Conservation (phyloP, 1,140 invertebrate genomes). For the Wasmannia auropunctata region DNA sequence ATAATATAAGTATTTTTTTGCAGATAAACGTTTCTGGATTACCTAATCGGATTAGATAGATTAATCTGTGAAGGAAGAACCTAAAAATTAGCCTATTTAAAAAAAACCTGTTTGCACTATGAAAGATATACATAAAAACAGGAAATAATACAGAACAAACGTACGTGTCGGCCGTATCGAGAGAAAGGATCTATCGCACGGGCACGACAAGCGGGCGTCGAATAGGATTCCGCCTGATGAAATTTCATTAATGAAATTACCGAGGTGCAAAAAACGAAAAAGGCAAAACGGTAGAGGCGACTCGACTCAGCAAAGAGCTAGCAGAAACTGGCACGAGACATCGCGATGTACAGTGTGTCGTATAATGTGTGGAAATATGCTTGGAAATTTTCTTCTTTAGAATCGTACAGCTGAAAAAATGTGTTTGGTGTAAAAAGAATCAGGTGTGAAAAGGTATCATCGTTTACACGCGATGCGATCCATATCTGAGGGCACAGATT, state of each 20-base stretch:
- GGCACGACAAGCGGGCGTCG: background rate
- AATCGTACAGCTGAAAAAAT: background rate
- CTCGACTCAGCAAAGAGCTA: constrained; percentile 52
- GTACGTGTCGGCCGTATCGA: background rate
- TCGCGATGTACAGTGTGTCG: background rate
- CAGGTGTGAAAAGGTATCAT: background rate
- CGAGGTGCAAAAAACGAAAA: constrained; percentile 10
- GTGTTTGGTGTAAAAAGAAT: background rate
- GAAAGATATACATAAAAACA: background rate
- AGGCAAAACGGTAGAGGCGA: constrained; percentile 45
- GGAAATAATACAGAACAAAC: background rate
- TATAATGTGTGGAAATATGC: background rate
- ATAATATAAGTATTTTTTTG: background rate
- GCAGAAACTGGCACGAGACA: background rate
- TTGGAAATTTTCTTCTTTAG: background rate
- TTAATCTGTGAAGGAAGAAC: background rate
- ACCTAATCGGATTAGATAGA: background rate
- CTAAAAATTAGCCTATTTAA: too few relatives aligned
- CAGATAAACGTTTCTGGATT: background rate
- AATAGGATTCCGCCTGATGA: constrained; percentile 36
- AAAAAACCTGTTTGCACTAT: background rate
- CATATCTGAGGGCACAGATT: background rate
- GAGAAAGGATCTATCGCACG: background rate
- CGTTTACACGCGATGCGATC: background rate
- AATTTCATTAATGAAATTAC: constrained; percentile 79